Conservation (phyloP, 2,113 vertebrate genomes). For the Thalassoma bifasciatum region DNA sequence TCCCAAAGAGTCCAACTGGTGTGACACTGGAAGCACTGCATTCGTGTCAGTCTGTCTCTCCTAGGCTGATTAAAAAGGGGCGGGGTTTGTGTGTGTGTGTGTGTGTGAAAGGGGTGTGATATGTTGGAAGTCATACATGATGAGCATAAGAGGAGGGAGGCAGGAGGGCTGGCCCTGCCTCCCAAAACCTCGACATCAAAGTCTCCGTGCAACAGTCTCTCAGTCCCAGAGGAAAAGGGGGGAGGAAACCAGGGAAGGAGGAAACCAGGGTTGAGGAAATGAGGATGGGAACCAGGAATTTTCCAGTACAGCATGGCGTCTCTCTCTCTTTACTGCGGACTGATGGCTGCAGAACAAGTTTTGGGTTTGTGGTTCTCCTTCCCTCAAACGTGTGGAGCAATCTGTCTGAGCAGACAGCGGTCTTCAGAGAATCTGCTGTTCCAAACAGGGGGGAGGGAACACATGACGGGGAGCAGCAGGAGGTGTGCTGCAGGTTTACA, state of each 20-base stretch:
- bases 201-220: constrained; percentile 55
- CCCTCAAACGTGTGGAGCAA: constrained; percentile 20
- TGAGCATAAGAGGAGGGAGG: constrained; percentile 26
- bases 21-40: constrained; percentile 75
- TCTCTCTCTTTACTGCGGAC: constrained; percentile 30
- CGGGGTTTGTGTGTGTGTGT: constrained; percentile 1
- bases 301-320: constrained; percentile 46
- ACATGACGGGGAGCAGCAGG: neutral
- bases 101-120: constrained; percentile 33
- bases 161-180: constrained; percentile 14
- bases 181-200: constrained; percentile 28
- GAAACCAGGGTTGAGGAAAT: neutral
- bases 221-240: constrained; percentile 54
- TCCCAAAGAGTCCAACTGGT: constrained; percentile 52
- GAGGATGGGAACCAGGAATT: constrained; percentile 63
- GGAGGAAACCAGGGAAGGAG: neutral
- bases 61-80: constrained; percentile 59
- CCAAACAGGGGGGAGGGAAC: neutral
- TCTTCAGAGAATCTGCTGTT: constrained; percentile 15
- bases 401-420: constrained; percentile 14
- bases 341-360: constrained; percentile 12
- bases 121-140: constrained; percentile 54
- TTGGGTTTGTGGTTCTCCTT: constrained; percentile 2
- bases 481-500: constrained; percentile 15
- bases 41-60: constrained; percentile 72